phyloP scores from a whole-genome alignment of 1,140 invertebrate species.

The Micrasema minimum region DNA sequence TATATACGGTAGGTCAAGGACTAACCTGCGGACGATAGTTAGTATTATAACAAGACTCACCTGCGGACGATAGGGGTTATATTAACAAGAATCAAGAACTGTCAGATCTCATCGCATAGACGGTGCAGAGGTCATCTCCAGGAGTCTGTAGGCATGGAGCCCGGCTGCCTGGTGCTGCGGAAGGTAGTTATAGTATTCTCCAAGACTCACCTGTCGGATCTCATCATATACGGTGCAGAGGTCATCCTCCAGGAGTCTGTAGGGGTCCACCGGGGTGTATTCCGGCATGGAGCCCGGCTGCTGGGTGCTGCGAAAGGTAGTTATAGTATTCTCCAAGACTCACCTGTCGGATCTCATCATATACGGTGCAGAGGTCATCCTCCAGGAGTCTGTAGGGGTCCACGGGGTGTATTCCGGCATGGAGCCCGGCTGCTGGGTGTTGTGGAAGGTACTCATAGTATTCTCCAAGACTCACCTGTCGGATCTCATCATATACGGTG shows the following conservation, averaged over 20 bases:
- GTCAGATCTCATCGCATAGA: no score
- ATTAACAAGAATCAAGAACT: no score
- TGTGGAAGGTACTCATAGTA: no score
- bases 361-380: constrained; percentile 84
- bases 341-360: constrained; percentile 84
- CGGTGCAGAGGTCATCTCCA: constrained; percentile 87
- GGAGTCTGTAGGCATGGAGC: constrained; percentile 77
- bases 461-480: constrained; percentile 74
- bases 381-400: constrained; percentile 88
- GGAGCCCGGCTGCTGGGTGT: constrained; percentile 75
- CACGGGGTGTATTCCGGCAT: constrained; percentile 77
- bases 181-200: no score
- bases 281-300: constrained; percentile 79
- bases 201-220: constrained; percentile 77
- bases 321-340: no score
- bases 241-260: constrained; percentile 85
- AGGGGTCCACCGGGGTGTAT: constrained; percentile 82
- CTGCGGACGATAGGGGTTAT: no score
- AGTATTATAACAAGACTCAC: no score
- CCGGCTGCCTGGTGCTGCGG: constrained; percentile 73
- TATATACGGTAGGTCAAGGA: no score
- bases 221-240: constrained; percentile 84
- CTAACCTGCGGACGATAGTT: no score
- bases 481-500: constrained; percentile 83
- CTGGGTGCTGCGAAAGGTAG: constrained; percentile 69